Evolutionary conservation across 2,888 invertebrate genomes (phyloP).

Genomic region (Oxystoma pomonae): DNA sequence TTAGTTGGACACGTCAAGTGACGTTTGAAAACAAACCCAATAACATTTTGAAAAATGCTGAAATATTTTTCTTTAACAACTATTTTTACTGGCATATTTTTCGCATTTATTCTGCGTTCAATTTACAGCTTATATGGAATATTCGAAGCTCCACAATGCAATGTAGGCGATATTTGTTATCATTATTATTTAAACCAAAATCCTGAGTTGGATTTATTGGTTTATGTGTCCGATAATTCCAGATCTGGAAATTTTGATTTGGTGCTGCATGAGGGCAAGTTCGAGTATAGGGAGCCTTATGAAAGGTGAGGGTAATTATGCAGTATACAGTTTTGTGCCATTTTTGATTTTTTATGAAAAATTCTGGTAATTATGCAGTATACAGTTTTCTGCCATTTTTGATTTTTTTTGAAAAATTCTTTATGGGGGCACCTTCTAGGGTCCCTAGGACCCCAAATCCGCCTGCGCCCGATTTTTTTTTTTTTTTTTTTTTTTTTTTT

Average conservation of each 20-base stretch:
- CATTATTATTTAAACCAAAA: conserved; percentile 63
- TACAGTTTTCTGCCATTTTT: too few species aligned
- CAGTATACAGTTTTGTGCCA: too few species aligned
- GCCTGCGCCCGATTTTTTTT: too few species aligned
- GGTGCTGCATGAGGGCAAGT: conserved; percentile 58
- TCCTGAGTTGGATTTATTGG: conserved; percentile 65
- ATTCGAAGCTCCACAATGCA: conserved; percentile 68
- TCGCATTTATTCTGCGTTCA: conserved; percentile 66
- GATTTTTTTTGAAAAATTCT: too few species aligned
- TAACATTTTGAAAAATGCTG: background rate
- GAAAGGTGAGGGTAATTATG: conserved; percentile 55
- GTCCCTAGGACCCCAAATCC: too few species aligned
- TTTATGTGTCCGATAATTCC: conserved; percentile 63
- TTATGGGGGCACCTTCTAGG: too few species aligned
- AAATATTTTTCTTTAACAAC: conserved; percentile 12
- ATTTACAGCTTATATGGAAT: conserved; percentile 72
- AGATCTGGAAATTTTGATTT: conserved; percentile 55
- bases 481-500: too few species aligned
- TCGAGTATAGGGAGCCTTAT: conserved; percentile 59
- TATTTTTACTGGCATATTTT: conserved; percentile 52
- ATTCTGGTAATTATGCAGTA: too few species aligned
- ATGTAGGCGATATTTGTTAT: conserved; percentile 61
- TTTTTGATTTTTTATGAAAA: too few species aligned
- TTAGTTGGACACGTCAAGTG: background rate
- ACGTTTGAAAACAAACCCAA: background rate